Conservation (phyloP, 2,888 invertebrate genomes). For the Cephus rjabovi region DNA sequence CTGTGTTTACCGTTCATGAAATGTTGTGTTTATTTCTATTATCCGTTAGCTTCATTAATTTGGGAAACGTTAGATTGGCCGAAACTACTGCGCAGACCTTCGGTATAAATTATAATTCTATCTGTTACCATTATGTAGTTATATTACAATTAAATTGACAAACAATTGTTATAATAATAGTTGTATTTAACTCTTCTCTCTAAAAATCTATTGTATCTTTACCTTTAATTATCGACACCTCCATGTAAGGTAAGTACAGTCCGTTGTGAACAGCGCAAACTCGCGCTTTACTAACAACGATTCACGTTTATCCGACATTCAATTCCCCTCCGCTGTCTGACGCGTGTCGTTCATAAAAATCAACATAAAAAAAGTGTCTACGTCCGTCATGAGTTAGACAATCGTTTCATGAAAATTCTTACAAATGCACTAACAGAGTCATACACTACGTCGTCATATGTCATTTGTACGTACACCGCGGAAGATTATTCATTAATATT, state of each 20-base stretch:
- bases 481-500: background rate
- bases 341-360: background rate
- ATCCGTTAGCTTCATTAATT: slow-evolving; percentile 9
- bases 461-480: background rate
- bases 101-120: slow-evolving; percentile 35
- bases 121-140: slow-evolving; percentile 36
- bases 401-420: background rate
- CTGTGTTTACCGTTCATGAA: slow-evolving; percentile 40
- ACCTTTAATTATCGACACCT: slow-evolving; percentile 27
- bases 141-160: slow-evolving; percentile 52
- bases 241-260: slow-evolving; percentile 28
- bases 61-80: slow-evolving; percentile 16
- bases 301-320: background rate
- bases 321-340: background rate
- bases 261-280: background rate
- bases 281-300: background rate
- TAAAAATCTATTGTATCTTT: slow-evolving; percentile 38
- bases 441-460: background rate
- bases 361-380: background rate
- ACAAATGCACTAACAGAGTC: background rate
- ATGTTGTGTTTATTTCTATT: slow-evolving; percentile 8
- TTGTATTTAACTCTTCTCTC: slow-evolving; percentile 40
- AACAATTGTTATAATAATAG: slow-evolving; percentile 46
- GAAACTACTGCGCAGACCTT: slow-evolving; percentile 31
- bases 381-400: background rate